Conservation (phyloP, 2,888 invertebrate genomes). For the Parelbella ahira region DNA sequence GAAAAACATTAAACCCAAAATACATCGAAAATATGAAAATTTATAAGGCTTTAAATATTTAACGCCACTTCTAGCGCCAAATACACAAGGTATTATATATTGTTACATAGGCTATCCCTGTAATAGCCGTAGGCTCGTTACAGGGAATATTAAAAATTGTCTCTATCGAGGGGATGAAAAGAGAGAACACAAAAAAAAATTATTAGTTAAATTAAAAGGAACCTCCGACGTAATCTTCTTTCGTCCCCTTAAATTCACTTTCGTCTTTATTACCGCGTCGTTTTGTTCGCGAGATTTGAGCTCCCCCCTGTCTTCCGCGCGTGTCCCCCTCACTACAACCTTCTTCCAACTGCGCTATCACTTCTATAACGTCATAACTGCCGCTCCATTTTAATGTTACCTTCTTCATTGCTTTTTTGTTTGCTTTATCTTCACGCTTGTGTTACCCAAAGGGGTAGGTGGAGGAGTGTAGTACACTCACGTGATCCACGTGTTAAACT, state of each 20-base stretch:
- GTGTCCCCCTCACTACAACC: conserved; percentile 65
- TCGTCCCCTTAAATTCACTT: conserved; percentile 83
- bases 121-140: too few species aligned
- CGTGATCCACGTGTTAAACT: too few species aligned
- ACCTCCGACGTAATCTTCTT: conserved; percentile 74
- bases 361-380: conserved; percentile 60
- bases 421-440: too few species aligned
- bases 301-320: conserved; percentile 67
- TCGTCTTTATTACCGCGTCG: conserved; percentile 82
- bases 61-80: too few species aligned
- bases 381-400: conserved; percentile 47
- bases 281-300: conserved; percentile 82
- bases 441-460: too few species aligned
- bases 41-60: too few species aligned
- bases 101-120: not conserved
- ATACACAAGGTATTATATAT: too few species aligned
- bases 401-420: conserved; percentile 60
- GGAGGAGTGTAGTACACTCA: too few species aligned
- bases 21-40: too few species aligned
- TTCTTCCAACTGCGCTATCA: conserved; percentile 49
- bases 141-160: conserved; percentile 6
- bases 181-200: conserved; percentile 54
- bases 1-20: too few species aligned
- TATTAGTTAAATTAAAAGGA: conserved; percentile 77
- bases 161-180: conserved; percentile 24